Percentiles rank a stretch among this genome's conserved stretches.
phyloP scores from a whole-genome alignment of 2,888 invertebrate species.

The Pycnomerus fuliginosus region DNA sequence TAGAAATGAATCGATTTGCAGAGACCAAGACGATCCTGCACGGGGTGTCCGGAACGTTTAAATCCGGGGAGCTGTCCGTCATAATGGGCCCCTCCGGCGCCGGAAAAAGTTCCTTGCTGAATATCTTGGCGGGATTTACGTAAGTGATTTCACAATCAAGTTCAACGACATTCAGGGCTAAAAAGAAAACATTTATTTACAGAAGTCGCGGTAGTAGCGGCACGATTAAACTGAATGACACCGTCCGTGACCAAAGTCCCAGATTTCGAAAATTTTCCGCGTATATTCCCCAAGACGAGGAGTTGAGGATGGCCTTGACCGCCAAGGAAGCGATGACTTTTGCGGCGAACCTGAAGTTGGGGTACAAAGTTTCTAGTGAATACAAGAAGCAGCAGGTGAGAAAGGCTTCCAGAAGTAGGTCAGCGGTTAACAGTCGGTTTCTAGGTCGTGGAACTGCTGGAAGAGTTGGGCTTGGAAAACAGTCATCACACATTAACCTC shows the following conservation, averaged over 20 bases:
- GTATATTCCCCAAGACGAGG: slow-evolving; percentile 81
- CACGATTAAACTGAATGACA: slow-evolving; percentile 44
- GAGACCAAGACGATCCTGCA: slow-evolving; percentile 84
- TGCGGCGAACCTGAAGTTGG: slow-evolving; percentile 76
- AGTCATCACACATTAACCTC: slow-evolving; percentile 77
- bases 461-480: slow-evolving; percentile 79
- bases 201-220: slow-evolving; percentile 49
- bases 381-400: slow-evolving; percentile 70
- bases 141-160: slow-evolving; percentile 43
- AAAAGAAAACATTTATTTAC: no score
- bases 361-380: slow-evolving; percentile 65
- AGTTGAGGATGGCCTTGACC: slow-evolving; percentile 69
- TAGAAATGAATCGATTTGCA: slow-evolving; percentile 58
- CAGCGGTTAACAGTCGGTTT: no score
- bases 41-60: slow-evolving; percentile 78
- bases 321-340: slow-evolving; percentile 75
- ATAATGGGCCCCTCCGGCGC: slow-evolving; percentile 98
- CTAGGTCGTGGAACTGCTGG: slow-evolving; percentile 85
- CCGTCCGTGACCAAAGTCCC: slow-evolving; percentile 72
- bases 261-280: slow-evolving; percentile 77
- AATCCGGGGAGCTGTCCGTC: slow-evolving; percentile 81
- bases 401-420: no score
- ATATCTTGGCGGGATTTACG: slow-evolving; percentile 87
- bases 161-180: no score
- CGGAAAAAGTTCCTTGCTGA: slow-evolving; percentile 88